Percentiles rank a stretch among this genome's conserved stretches.
These are phyloP conservation scores for Brachypodius melanocephalos DNA, from an alignment of 2,113 vertebrate genomes.

Conservation along the genomic window DNA sequence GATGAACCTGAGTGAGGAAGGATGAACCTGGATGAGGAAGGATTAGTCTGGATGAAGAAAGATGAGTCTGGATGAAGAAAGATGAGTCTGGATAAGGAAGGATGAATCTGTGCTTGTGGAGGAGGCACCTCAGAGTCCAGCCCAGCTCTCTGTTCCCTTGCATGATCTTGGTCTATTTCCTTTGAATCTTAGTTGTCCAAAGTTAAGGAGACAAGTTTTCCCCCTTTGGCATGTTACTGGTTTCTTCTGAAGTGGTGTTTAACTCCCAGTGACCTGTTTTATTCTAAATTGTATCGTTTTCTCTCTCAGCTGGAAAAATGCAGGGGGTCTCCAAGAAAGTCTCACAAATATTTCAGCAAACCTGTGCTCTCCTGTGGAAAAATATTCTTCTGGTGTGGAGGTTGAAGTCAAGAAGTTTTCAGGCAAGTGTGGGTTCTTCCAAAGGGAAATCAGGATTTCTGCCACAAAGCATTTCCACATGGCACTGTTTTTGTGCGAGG, in stretches of 20 bases:
- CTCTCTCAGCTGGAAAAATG: conserved; percentile 45
- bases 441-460: background rate
- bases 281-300: background rate
- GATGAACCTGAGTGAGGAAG: background rate
- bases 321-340: conserved; percentile 46
- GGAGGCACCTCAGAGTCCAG: background rate
- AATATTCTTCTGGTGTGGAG: conserved; percentile 88
- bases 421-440: conserved; percentile 65
- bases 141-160: background rate
- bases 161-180: background rate
- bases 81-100: background rate
- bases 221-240: background rate
- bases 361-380: conserved; percentile 81
- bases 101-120: accelerated
- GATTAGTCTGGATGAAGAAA: accelerated
- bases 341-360: conserved; percentile 79
- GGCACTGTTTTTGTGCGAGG: background rate
- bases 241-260: background rate
- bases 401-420: conserved; percentile 80
- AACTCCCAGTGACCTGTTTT: background rate
- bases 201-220: background rate
- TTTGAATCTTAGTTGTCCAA: background rate
- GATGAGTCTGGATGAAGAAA: accelerated
- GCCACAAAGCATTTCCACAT: accelerated
- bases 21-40: accelerated